Conservation (phyloP, 2,113 vertebrate species). For the Nothobranchius furzeri region DNA sequence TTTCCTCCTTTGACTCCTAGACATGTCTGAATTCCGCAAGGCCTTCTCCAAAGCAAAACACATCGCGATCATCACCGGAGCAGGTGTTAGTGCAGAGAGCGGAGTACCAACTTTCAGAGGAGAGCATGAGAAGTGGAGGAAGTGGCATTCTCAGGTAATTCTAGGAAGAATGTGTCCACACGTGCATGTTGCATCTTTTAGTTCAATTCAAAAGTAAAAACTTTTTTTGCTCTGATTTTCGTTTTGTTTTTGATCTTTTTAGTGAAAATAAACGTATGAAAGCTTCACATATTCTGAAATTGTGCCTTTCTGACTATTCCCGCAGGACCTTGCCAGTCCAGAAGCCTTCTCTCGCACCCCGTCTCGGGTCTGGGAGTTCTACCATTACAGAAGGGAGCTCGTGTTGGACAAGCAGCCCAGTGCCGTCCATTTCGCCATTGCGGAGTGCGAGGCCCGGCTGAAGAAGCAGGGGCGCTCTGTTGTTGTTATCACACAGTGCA, state of each 20-base stretch:
- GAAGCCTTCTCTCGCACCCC: conserved; percentile 89
- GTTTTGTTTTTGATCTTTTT: too few species aligned
- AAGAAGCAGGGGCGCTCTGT: conserved; percentile 86
- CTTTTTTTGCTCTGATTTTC: neutral
- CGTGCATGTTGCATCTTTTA: neutral
- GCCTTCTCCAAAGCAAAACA: conserved; percentile 90
- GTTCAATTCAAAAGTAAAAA: too few species aligned
- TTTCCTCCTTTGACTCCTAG: conserved; percentile 65
- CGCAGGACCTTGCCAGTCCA: conserved; percentile 90
- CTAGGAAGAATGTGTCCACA: neutral
- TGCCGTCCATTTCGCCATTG: conserved; percentile 86
- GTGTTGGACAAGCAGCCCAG: conserved; percentile 84
- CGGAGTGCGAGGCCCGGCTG: conserved; percentile 88
- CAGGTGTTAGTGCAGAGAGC: conserved; percentile 91
- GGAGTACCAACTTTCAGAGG: conserved; percentile 93
- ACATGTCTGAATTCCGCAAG: conserved; percentile 88
- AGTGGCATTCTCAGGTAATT: conserved; percentile 91
- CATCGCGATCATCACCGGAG: conserved; percentile 91
- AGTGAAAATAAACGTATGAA: too few species aligned
- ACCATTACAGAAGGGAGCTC: conserved; percentile 91
- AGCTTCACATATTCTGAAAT: neutral
- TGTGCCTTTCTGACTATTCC: neutral
- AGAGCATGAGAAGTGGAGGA: conserved; percentile 90
- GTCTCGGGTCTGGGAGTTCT: conserved; percentile 96
- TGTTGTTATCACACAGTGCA: conserved; percentile 93